Conservation (phyloP, 2,888 invertebrate genomes). For the Mythimna vitellina region DNA sequence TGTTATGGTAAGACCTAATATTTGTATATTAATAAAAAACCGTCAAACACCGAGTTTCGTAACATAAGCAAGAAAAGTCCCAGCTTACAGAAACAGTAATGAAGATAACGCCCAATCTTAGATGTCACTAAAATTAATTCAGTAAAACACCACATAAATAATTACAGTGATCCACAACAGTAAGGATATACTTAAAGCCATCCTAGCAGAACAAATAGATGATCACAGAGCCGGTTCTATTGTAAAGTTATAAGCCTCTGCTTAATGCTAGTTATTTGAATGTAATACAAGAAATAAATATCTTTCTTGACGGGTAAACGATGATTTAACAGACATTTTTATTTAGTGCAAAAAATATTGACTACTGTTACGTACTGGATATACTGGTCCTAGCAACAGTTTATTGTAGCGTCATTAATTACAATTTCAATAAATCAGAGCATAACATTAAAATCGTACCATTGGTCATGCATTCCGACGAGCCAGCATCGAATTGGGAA, state of each 20-base stretch:
- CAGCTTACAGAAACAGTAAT: no score
- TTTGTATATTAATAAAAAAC: no score
- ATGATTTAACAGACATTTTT: conserved; percentile 30
- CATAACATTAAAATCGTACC: conserved; percentile 32
- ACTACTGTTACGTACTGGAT: conserved; percentile 18
- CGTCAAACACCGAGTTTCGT: no score
- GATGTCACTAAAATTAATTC: neutral
- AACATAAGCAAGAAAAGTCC: no score
- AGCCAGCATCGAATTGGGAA: neutral
- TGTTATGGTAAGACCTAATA: no score
- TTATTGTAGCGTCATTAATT: neutral
- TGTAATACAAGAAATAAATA: conserved; percentile 10
- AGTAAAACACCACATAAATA: neutral
- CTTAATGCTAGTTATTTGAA: neutral
- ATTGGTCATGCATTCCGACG: conserved; percentile 25
- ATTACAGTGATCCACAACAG: neutral
- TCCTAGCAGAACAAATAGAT: neutral
- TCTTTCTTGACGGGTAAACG: conserved; percentile 1
- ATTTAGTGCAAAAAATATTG: conserved; percentile 17
- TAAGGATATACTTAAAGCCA: neutral
- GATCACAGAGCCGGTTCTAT: neutral
- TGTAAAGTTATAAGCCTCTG: neutral
- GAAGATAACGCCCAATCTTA: neutral
- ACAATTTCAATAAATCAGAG: conserved; percentile 45
- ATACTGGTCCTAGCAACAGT: conserved; percentile 14